phyloP scores from a whole-genome alignment of 2,113 vertebrate genomes.

The Microtus oregoni region DNA sequence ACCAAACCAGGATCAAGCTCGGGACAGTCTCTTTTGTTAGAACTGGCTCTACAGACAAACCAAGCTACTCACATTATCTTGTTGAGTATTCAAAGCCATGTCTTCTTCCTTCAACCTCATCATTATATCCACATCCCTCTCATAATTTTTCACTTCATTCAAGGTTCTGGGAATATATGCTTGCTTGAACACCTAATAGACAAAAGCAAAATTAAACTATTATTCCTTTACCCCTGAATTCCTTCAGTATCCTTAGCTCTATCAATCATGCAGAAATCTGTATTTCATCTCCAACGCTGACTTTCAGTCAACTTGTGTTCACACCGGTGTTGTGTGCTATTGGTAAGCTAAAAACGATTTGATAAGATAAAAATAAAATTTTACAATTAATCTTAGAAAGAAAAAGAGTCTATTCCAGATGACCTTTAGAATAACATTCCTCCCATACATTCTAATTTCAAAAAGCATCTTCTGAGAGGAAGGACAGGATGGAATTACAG shows the following conservation, averaged over 20 bases:
- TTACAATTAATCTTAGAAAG: background rate
- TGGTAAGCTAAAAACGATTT: background rate
- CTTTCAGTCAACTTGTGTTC: background rate
- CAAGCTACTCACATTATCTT: conserved; percentile 90
- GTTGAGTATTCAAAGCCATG: conserved; percentile 85
- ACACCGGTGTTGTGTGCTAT: background rate
- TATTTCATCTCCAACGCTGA: no score
- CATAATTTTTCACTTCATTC: conserved; percentile 95
- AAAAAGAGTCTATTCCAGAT: background rate
- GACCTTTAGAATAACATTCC: background rate
- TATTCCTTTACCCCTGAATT: background rate
- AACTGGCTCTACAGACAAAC: background rate
- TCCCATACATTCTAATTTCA: background rate
- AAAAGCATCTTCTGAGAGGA: background rate
- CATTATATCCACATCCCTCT: conserved; percentile 94
- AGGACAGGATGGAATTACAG: background rate
- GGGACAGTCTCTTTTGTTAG: background rate
- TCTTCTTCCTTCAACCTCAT: conserved; percentile 90
- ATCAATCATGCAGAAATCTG: background rate
- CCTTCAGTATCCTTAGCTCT: background rate
- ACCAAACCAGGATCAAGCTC: background rate
- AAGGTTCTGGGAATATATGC: conserved; percentile 97
- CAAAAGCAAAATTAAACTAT: background rate
- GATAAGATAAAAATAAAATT: background rate
- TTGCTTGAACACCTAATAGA: conserved; percentile 94